Evolutionary conservation across 2,113 vertebrate genomes (phyloP), one percentile per base, ranked within the genome.

Genomic region (Brachirus orientalis): DNA sequence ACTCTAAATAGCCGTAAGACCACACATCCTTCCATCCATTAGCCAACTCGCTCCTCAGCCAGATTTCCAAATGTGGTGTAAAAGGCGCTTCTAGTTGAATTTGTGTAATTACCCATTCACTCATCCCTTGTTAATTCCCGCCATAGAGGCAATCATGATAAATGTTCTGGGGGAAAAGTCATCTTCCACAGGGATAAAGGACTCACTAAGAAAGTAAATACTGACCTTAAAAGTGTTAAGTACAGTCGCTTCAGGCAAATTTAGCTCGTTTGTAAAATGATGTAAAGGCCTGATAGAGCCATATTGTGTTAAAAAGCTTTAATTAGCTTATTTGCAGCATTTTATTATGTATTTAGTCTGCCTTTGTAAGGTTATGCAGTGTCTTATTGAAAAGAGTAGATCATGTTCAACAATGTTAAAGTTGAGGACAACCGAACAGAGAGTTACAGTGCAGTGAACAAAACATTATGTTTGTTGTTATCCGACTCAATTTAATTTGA

Each of bases 401-500:
- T 28, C 28, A 28, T 6, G 28, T 28, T 28, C 6, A 72, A 52
- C 35, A 16, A 52, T 53, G 60, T 40, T 56, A n/a, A 60, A 52
- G 63, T 44, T 53, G 48, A 51, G 46, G 71, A 11, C 28, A 72
- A 50, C 28, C 70, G 36, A 43, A 71, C 10, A 8, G 3, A 19
- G 36, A 60, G 37, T 57, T 54, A 47, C 33, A 56, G 43, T 35
- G 48, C 71, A 53, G 69, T 51, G 58, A 67, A 51, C 48, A 50
- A 46, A 78, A 35, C 61, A 9, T 22, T 53, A 47, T 73, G 63
- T 72, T 79, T 75, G 52, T 77, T 75, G 75, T 69, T 64, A 45
- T 86, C 60, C 10, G 36, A 65, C 53, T 58, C 72, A 70, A 86
- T 87, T 71, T 69, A 57, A 71, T 80, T 74, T 88, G 79, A 87